phyloP scores from a whole-genome alignment of 2,797 vertebrate species.

The Pipistrellus pygmaeus region DNA sequence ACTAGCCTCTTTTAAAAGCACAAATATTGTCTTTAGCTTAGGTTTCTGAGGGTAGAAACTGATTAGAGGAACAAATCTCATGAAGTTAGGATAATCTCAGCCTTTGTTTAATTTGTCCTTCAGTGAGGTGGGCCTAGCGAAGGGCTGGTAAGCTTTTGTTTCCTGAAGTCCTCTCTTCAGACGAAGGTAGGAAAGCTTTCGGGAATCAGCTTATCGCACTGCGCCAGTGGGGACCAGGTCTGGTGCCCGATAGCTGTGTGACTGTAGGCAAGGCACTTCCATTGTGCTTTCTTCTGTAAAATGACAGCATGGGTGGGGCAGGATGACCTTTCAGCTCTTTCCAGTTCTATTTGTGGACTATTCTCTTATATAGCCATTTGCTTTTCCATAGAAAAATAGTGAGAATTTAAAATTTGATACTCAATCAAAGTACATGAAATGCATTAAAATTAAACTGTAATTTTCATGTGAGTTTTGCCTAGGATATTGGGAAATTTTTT shows the following conservation, averaged over 20 bases:
- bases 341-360: neutral
- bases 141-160: neutral
- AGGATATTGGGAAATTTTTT: neutral
- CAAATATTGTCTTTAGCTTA: conserved; percentile 26
- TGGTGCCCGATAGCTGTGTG: rapidly evolving
- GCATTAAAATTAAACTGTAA: neutral
- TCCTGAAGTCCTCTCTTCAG: neutral
- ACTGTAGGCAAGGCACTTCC: neutral
- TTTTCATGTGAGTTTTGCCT: neutral
- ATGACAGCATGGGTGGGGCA: neutral
- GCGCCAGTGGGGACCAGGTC: neutral
- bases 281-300: neutral
- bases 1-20: conserved; percentile 23
- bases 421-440: neutral
- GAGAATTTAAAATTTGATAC: neutral
- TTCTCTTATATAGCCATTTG: neutral
- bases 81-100: neutral
- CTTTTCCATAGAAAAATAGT: neutral
- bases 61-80: neutral
- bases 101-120: neutral
- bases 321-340: neutral
- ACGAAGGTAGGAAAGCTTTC: neutral
- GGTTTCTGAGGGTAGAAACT: neutral
- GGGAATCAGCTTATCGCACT: neutral
- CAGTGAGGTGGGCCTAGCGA: neutral